Base-by-base conservation (phyloP, 2,113 vertebrate species). In the Eulemur macaco region DNA sequence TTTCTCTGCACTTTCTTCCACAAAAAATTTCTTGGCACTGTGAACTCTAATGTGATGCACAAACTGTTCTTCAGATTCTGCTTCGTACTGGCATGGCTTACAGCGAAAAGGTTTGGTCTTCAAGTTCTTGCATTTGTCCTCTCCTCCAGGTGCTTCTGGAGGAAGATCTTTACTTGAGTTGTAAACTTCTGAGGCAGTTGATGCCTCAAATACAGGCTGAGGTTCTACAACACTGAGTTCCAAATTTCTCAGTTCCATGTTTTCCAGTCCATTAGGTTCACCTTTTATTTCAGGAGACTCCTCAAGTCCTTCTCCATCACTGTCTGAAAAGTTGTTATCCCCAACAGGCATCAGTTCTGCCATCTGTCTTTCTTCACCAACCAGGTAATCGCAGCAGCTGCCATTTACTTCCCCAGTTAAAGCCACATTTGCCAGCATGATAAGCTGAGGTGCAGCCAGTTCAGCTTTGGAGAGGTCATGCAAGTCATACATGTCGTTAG, bases 371-470 rank as follows among this genome's bases (percentile, higher is more conserved):
- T 99, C 99, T 81, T 99, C 99, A 0, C 98, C 98, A 45, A 99
- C 98, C 23, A 98, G 96, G 81, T 99, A 99, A 39, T 99, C 99
- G 0, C 98, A 98, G 96, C 99, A 99, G 98, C 98, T 97, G 92
- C 98, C 98, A 8, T 96, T 98, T 1, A 99, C 98, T 95, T 99
- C 99, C 3, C 98, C 98, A 0, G 99, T 99, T 96, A 99, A 97
- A 42, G 99, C 99, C 71, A 99, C 99, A 7, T 99, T 99, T 78
- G 99, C 99, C 97, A 99, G 98, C 99, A 99, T 99, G 87, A 99
- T 99, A 71, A 99, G 99, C 98, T 99, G 99, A 45, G 99, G 99
- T 8, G 99, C 99, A 0, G 99, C 99, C 97, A 99, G 98, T 69
- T 99, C 99, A 17, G 99, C 99, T 95, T 98, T 98, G 64, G 99